Evolutionary conservation across 1,140 invertebrate genomes (phyloP).

Genomic region (Cherax destructor): DNA sequence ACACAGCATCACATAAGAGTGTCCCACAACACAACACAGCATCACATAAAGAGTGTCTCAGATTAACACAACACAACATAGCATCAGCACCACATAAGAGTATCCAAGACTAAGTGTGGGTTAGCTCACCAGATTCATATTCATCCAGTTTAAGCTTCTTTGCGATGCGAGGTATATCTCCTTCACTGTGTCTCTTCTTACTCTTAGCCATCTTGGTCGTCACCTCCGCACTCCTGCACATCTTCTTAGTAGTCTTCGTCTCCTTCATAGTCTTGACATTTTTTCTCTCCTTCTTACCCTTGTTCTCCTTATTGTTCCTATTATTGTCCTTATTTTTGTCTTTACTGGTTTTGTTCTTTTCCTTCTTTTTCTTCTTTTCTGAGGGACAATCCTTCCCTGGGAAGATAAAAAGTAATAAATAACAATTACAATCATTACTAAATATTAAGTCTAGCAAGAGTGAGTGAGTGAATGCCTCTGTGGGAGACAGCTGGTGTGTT

Average conservation of each 20-base stretch:
- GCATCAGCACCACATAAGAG: no score
- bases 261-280: background rate
- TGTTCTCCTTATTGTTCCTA: constrained; percentile 8
- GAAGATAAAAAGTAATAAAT: background rate
- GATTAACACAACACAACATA: no score
- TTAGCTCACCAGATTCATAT: constrained; percentile 27
- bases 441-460: no score
- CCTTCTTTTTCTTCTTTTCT: constrained; percentile 43
- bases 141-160: constrained; percentile 24
- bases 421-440: background rate
- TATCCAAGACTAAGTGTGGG: no score
- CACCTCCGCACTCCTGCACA: constrained; percentile 1
- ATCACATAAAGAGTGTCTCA: no score
- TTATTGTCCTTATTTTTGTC: constrained; percentile 30
- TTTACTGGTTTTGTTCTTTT: constrained; percentile 25
- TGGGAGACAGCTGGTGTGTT: no score
- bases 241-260: constrained; percentile 32
- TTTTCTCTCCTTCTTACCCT: background rate
- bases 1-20: no score
- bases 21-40: no score
- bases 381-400: constrained; percentile 28
- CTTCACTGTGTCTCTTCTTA: constrained; percentile 47
- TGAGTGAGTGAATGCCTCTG: no score
- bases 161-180: constrained; percentile 27
- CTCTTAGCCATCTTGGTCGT: constrained; percentile 23